phyloP scores from a whole-genome alignment of 1,140 invertebrate genomes.

The Drosophila insularis region DNA sequence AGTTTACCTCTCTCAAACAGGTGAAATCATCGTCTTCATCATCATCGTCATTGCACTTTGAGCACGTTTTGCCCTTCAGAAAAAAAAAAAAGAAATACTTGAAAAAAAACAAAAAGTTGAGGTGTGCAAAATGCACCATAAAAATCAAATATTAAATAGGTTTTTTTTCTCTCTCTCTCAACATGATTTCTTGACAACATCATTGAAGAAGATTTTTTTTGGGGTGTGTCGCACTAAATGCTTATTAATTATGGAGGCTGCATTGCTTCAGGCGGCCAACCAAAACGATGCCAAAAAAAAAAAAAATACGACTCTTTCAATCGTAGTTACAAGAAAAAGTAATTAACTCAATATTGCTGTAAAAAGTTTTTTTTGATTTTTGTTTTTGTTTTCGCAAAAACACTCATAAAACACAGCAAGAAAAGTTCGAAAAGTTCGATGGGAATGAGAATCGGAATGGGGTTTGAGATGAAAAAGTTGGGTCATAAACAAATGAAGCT shows the following conservation, averaged over 20 bases:
- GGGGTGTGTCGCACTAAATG: constrained; percentile 53
- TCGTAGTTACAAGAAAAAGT: constrained; percentile 28
- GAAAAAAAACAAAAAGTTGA: neutral
- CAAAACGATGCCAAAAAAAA: constrained; percentile 25
- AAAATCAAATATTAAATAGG: constrained; percentile 59
- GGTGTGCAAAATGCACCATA: constrained; percentile 57
- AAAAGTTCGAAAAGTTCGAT: no score
- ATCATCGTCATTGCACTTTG: constrained; percentile 5
- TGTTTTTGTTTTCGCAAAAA: constrained; percentile 20
- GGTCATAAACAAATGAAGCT: constrained; percentile 49
- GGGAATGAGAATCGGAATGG: constrained; percentile 4
- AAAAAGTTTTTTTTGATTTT: constrained; percentile 48
- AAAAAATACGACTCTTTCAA: constrained; percentile 1
- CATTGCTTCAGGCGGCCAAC: constrained; percentile 36
- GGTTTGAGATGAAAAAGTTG: no score
- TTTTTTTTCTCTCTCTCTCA: constrained; percentile 23
- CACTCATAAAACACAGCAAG: constrained; percentile 37
- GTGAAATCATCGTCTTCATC: constrained; percentile 44
- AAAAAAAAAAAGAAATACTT: neutral
- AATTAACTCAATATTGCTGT: constrained; percentile 61
- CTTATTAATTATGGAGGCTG: constrained; percentile 46
- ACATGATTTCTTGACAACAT: constrained; percentile 47
- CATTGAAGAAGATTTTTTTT: constrained; percentile 30
- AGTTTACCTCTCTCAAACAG: constrained; percentile 1
- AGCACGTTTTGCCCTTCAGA: constrained; percentile 52